A percentile compares a stretch with the other conserved stretches of the same genome.
These are phyloP conservation scores for Mya arenaria DNA, from an alignment of 1,140 invertebrate genomes.

Conservation along the genomic window DNA sequence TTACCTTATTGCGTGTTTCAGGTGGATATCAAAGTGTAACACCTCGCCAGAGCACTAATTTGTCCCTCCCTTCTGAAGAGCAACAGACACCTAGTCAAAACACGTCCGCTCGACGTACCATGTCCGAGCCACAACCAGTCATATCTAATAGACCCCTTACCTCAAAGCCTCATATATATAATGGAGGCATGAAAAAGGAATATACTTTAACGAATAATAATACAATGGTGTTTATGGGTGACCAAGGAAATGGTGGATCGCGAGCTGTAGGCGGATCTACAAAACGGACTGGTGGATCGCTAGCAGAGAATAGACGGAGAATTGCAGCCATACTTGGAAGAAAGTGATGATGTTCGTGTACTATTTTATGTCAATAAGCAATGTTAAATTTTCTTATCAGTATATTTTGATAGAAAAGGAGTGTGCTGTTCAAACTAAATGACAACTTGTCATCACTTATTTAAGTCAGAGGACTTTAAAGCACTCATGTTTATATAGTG, in stretches of 20 bases:
- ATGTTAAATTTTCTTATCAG: no score
- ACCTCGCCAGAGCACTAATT: neutral
- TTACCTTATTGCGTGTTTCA: no score
- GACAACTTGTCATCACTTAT: no score
- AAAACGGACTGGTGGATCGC: slow-evolving; percentile 17
- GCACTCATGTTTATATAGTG: no score
- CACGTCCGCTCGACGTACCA: slow-evolving; percentile 12
- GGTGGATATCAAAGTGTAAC: no score
- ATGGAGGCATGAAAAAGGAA: slow-evolving; percentile 7
- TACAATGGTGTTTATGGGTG: slow-evolving; percentile 60
- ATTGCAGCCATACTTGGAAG: slow-evolving; percentile 63
- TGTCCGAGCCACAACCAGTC: slow-evolving; percentile 44
- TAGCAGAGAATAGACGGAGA: slow-evolving; percentile 62
- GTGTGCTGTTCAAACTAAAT: no score
- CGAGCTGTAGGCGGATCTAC: neutral
- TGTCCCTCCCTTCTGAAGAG: slow-evolving; percentile 9
- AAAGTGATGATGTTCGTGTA: no score
- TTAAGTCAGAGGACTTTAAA: no score
- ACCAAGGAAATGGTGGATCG: slow-evolving; percentile 23
- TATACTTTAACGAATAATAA: slow-evolving; percentile 49
- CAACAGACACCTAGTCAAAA: neutral
- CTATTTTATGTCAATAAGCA: no score
- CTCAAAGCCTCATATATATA: slow-evolving; percentile 25
- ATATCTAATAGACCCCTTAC: slow-evolving; percentile 28
- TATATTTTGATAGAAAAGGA: no score